Conservation (phyloP, 1,140 invertebrate genomes). For the Bombus impatiens region DNA sequence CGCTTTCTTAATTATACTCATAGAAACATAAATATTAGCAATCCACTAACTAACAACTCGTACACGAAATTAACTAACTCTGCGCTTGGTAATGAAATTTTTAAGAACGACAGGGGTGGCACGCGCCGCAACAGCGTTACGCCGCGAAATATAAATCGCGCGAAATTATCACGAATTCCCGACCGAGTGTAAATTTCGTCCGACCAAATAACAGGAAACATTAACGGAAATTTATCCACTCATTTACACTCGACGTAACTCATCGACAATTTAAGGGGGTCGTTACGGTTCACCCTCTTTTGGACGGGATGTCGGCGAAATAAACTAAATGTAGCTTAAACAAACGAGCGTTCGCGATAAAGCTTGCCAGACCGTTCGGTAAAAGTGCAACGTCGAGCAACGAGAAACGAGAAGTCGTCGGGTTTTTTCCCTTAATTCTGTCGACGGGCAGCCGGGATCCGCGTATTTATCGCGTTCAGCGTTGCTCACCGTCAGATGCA, state of each 20-base stretch:
- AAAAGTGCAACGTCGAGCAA: background rate
- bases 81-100: background rate
- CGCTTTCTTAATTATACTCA: no score
- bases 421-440: conserved; percentile 18
- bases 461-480: conserved; percentile 27
- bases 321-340: conserved; percentile 47
- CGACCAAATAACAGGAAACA: conserved; percentile 43
- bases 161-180: conserved; percentile 34
- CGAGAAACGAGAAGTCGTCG: background rate
- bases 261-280: conserved; percentile 44
- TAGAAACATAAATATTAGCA: no score
- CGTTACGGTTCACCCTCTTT: conserved; percentile 22
- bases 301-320: background rate
- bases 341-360: conserved; percentile 36
- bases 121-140: background rate
- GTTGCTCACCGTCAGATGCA: background rate
- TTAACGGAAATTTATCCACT: conserved; percentile 51
- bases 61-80: no score
- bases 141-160: conserved; percentile 27
- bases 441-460: background rate
- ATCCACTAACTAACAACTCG: no score
- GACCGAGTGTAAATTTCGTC: conserved; percentile 29
- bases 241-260: conserved; percentile 39
- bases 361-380: background rate
- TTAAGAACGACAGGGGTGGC: background rate